These are phyloP conservation scores for Ibycter americanus DNA, from an alignment of 2,797 vertebrate genomes.

Conservation along the genomic window DNA sequence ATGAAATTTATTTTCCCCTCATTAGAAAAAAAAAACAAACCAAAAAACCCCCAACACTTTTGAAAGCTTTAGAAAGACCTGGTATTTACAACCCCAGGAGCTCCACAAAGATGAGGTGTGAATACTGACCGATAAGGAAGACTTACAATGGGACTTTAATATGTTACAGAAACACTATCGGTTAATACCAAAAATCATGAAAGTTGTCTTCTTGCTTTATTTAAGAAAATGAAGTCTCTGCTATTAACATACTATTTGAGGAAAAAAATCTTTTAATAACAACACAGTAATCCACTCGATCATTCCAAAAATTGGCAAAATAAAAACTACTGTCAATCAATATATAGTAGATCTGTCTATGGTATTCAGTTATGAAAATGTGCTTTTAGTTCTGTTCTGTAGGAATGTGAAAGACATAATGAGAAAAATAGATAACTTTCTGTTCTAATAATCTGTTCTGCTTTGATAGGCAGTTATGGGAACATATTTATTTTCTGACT, in stretches of 20 bases:
- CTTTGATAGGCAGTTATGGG: constrained; percentile 39
- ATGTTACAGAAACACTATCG: not conserved
- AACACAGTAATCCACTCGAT: not conserved
- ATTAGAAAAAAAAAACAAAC: no score
- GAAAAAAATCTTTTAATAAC: not conserved
- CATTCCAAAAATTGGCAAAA: not conserved
- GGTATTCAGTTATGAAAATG: constrained; percentile 22
- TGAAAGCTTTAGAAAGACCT: constrained; percentile 14
- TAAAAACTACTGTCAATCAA: constrained; percentile 18
- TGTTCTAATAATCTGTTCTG: constrained; percentile 44
- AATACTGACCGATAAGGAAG: not conserved
- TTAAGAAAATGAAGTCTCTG: not conserved
- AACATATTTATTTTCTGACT: constrained; percentile 35
- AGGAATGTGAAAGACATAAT: constrained; percentile 17
- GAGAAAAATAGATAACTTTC: constrained; percentile 3
- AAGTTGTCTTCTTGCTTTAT: not conserved
- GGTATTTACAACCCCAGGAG: constrained; percentile 15
- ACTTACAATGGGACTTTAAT: not conserved
- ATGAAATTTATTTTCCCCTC: not conserved
- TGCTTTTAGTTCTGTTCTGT: not conserved
- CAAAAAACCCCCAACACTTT: not conserved
- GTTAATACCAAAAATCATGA: not conserved
- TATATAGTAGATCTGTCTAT: not conserved
- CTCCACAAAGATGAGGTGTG: constrained; percentile 9
- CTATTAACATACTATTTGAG: not conserved